Evolutionary conservation across 2,797 vertebrate genomes (phyloP).

Genomic region (Gila robusta): DNA sequence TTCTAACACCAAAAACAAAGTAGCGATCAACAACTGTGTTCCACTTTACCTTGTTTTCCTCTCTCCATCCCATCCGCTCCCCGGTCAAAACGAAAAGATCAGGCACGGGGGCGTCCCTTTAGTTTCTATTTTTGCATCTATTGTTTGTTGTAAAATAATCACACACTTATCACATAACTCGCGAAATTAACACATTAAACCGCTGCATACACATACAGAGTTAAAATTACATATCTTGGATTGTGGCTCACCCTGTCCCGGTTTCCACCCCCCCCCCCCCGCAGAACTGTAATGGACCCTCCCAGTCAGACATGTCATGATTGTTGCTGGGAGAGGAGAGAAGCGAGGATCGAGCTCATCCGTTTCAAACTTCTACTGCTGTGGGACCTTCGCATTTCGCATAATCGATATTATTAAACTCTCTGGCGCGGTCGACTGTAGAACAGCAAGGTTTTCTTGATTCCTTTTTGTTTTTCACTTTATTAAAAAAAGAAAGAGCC

Average conservation of each 20-base stretch:
- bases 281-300: slow-evolving; percentile 67
- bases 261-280: slow-evolving; percentile 62
- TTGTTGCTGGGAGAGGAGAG: slow-evolving; percentile 72
- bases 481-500: background rate
- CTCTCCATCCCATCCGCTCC: slow-evolving; percentile 46
- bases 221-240: background rate
- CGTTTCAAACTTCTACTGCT: slow-evolving; percentile 35
- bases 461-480: background rate
- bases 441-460: background rate
- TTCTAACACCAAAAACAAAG: background rate
- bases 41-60: slow-evolving; percentile 35
- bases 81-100: slow-evolving; percentile 7
- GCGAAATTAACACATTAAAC: background rate
- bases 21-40: slow-evolving; percentile 2
- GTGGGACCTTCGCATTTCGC: background rate
- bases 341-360: slow-evolving; percentile 44
- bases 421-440: background rate
- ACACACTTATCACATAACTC: no score
- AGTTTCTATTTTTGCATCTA: background rate
- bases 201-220: background rate
- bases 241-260: slow-evolving; percentile 24
- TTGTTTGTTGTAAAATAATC: background rate
- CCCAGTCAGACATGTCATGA: slow-evolving; percentile 79
- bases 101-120: background rate
- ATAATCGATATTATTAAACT: slow-evolving; percentile 3